Conservation (phyloP, 2,797 vertebrate species). For the Australoheros facetus region DNA sequence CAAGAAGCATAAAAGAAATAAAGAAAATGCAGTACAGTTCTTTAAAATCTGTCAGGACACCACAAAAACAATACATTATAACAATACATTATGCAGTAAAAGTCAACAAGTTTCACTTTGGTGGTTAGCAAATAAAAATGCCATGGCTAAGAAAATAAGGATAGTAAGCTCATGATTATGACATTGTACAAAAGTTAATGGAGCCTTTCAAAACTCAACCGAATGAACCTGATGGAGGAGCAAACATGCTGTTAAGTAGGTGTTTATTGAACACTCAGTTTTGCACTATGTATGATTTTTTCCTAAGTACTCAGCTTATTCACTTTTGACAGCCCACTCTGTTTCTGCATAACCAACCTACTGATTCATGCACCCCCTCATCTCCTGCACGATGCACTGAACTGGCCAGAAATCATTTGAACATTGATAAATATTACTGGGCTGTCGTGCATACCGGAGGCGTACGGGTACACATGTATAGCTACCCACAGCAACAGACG, state of each 20-base stretch:
- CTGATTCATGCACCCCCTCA: conserved; percentile 68
- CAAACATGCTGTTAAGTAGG: conserved; percentile 33
- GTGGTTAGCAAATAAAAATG: conserved; percentile 14
- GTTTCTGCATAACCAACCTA: conserved; percentile 69
- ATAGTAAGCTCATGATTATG: background rate
- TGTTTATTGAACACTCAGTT: conserved; percentile 54
- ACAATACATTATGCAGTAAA: conserved; percentile 20
- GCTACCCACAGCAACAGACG: conserved; percentile 41
- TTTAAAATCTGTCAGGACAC: background rate
- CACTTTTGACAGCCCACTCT: conserved; percentile 67
- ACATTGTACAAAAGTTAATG: conserved; percentile 22
- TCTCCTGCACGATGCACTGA: conserved; percentile 57
- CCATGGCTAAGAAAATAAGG: background rate
- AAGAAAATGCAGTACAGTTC: background rate
- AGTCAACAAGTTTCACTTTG: conserved; percentile 11
- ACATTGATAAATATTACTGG: conserved; percentile 50
- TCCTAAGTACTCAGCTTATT: conserved; percentile 55
- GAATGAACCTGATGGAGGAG: conserved; percentile 26
- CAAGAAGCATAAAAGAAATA: no score
- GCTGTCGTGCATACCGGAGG: conserved; percentile 33
- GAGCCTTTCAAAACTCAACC: conserved; percentile 17
- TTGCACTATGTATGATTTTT: conserved; percentile 54
- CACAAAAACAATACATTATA: background rate
- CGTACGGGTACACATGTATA: conserved; percentile 48
- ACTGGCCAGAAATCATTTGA: conserved; percentile 51